phyloP scores from a whole-genome alignment of 2,113 vertebrate genomes.

The Sialia sialis region DNA sequence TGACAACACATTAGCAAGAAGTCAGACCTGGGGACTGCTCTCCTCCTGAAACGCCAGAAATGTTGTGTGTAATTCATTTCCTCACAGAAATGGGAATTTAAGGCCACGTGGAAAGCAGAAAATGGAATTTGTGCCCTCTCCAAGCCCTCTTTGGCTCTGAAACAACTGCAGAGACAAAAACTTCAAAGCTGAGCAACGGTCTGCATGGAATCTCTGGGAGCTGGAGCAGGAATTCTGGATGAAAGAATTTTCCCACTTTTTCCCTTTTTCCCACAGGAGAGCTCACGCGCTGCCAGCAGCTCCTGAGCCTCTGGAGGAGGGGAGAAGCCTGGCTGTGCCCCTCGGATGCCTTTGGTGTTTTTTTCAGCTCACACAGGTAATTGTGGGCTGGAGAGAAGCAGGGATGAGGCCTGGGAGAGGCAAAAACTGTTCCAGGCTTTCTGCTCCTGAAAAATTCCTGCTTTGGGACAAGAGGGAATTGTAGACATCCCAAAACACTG shows the following conservation, averaged over 20 bases:
- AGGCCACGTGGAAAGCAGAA: constrained; percentile 43
- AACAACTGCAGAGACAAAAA: neutral
- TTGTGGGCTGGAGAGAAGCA: neutral
- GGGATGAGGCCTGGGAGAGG: neutral
- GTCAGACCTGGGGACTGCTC: neutral
- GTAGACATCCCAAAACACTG: neutral
- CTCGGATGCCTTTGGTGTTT: neutral
- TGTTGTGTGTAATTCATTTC: constrained; percentile 53
- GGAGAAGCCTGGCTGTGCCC: neutral
- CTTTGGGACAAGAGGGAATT: neutral
- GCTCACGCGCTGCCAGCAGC: too few species aligned
- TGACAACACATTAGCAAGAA: constrained; percentile 18
- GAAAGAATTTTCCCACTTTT: neutral
- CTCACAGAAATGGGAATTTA: constrained; percentile 38
- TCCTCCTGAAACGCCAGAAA: neutral
- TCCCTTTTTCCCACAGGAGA: too few species aligned
- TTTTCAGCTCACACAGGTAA: neutral
- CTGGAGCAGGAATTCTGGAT: neutral
- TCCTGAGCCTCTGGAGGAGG: neutral
- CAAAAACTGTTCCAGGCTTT: neutral
- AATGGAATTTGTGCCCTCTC: constrained; percentile 28
- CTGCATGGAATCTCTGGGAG: neutral
- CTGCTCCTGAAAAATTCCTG: neutral
- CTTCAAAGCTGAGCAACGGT: neutral
- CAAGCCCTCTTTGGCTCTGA: neutral